Percentiles rank a stretch among this genome's conserved stretches.
These are phyloP conservation scores for Ophiodon elongatus DNA, from an alignment of 2,113 vertebrate genomes.

Conservation along the genomic window DNA sequence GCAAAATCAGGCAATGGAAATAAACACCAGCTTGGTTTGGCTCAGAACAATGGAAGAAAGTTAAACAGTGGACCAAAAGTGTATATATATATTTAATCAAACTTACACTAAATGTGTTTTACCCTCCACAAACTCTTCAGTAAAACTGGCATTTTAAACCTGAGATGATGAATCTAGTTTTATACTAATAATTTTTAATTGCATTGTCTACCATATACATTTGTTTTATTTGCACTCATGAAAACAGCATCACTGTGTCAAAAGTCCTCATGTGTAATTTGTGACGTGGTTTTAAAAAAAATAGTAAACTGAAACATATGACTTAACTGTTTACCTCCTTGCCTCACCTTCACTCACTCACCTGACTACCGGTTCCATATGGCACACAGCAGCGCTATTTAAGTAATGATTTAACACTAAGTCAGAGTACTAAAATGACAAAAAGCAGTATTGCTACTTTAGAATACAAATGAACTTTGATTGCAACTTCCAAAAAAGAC, in stretches of 20 bases:
- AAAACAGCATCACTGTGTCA: not conserved
- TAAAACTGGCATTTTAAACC: not conserved
- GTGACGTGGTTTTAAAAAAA: constrained; percentile 15
- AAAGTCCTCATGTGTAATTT: not conserved
- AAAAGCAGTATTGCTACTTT: constrained; percentile 5
- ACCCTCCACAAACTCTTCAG: not conserved
- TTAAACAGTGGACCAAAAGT: not conserved
- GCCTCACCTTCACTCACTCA: constrained; percentile 42
- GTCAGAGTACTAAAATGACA: not conserved
- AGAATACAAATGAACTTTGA: constrained; percentile 15
- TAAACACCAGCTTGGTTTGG: not conserved
- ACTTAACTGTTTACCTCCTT: constrained; percentile 65
- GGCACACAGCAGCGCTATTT: constrained; percentile 47
- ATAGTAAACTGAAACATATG: constrained; percentile 39
- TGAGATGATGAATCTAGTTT: not conserved
- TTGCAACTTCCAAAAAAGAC: constrained; percentile 10
- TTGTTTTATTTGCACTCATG: not conserved
- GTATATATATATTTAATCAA: not conserved
- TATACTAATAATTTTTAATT: not conserved
- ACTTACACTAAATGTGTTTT: not conserved
- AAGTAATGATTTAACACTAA: constrained; percentile 42
- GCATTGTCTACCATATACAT: not conserved
- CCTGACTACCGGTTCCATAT: constrained; percentile 75
- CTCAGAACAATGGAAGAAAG: not conserved
- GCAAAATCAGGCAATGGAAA: not conserved